These are phyloP conservation scores for Indri indri DNA, from an alignment of 2,113 vertebrate genomes.

Conservation along the genomic window DNA sequence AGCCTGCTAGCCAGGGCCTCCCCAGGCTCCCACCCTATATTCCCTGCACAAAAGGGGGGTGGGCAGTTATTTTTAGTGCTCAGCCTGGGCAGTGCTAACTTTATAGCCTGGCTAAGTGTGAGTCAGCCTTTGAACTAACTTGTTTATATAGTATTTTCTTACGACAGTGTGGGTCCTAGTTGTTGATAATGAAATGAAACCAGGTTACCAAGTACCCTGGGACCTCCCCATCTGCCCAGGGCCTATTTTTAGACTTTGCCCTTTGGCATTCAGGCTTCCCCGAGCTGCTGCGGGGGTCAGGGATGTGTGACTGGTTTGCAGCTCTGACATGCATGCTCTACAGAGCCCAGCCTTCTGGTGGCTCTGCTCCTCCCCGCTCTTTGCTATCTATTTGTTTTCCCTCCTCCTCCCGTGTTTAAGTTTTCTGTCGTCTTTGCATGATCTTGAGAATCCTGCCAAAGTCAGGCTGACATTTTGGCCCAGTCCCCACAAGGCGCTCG, in stretches of 20 bases:
- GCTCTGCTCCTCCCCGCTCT: not conserved
- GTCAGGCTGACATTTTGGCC: slow-evolving; percentile 67
- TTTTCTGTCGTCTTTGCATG: slow-evolving; percentile 23
- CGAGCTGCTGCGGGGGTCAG: not conserved
- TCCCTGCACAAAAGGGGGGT: slow-evolving; percentile 18
- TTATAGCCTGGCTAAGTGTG: slow-evolving; percentile 25
- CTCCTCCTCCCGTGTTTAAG: not conserved
- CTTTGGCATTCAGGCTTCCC: not conserved
- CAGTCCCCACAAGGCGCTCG: slow-evolving; percentile 29
- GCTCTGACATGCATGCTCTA: not conserved
- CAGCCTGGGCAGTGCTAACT: slow-evolving; percentile 71
- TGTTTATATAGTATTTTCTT: slow-evolving; percentile 52
- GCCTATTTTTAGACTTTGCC: slow-evolving; percentile 73
- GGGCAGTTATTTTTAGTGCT: slow-evolving; percentile 41
- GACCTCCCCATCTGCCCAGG: slow-evolving; percentile 24
- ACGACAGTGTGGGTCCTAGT: not conserved
- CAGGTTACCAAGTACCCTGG: slow-evolving; percentile 64
- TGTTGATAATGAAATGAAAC: slow-evolving; percentile 69
- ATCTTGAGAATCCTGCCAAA: slow-evolving; percentile 63
- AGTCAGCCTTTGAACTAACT: slow-evolving; percentile 45
- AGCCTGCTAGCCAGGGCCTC: slow-evolving; percentile 6
- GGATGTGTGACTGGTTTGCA: not conserved
- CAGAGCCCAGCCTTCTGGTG: not conserved
- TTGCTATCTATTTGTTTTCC: not conserved
- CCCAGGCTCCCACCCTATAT: slow-evolving; percentile 43